phyloP scores from a whole-genome alignment of 2,888 invertebrate genomes.

The Eupithecia subumbrata region DNA sequence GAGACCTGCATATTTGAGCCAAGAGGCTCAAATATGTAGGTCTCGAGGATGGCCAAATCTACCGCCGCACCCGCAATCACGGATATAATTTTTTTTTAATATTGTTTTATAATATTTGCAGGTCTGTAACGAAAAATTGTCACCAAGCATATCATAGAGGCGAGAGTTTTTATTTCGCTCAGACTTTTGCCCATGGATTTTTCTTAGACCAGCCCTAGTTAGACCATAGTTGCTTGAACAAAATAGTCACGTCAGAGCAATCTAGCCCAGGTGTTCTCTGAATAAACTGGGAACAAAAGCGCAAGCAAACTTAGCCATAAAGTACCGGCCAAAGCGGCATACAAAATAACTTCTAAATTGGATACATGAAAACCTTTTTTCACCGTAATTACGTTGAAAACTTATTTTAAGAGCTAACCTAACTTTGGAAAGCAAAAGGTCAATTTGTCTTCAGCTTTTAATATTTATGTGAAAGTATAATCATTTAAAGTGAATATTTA shows the following conservation, averaged over 20 bases:
- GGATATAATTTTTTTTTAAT: no score
- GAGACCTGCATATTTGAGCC: no score
- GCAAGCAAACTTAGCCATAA: conserved; percentile 14
- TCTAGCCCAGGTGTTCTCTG: background rate
- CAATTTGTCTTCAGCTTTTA: background rate
- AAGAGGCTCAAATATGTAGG: no score
- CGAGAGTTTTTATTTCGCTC: background rate
- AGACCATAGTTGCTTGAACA: background rate
- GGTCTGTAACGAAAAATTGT: background rate
- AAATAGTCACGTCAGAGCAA: background rate
- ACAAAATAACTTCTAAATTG: conserved; percentile 17
- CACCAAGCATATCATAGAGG: background rate
- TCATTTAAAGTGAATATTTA: background rate
- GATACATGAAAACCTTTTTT: conserved; percentile 30
- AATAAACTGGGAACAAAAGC: conserved; percentile 2
- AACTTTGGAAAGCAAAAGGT: conserved; percentile 24
- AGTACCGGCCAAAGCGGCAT: background rate
- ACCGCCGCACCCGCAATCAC: no score
- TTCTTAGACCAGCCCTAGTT: background rate
- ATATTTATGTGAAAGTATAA: background rate
- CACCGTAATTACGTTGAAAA: conserved; percentile 20
- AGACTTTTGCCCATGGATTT: background rate
- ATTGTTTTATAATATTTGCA: no score
- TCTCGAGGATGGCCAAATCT: no score
- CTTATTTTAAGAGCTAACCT: conserved; percentile 21